These are phyloP conservation scores for Mactromeris polynyma DNA, from an alignment of 2,888 invertebrate genomes.

Conservation along the genomic window DNA sequence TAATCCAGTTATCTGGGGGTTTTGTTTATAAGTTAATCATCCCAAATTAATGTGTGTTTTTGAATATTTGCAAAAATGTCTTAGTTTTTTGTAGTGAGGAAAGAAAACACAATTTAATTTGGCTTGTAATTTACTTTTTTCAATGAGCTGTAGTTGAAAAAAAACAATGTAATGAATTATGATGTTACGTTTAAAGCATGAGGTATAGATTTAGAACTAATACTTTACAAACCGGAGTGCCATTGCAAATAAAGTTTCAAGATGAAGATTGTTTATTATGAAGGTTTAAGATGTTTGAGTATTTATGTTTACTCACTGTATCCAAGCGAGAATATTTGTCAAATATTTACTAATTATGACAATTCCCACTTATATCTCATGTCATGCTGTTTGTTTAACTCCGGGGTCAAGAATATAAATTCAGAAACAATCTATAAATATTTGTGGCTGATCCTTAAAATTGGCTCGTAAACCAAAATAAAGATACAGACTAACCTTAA, in stretches of 20 bases:
- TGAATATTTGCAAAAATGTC: no score
- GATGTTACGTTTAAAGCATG: background rate
- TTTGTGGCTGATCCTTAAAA: background rate
- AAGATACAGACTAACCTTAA: background rate
- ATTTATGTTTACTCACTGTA: conserved; percentile 30
- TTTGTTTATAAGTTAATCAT: no score
- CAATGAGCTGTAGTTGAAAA: background rate
- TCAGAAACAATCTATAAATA: conserved; percentile 3
- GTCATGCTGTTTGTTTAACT: conserved; percentile 4
- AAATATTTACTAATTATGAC: conserved; percentile 51
- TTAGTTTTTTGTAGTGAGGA: no score
- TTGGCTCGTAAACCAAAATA: background rate
- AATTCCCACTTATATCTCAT: background rate
- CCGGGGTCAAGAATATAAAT: conserved; percentile 16
- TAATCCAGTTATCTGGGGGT: background rate
- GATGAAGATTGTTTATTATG: background rate
- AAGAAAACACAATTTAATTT: no score
- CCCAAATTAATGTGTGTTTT: no score
- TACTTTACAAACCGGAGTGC: background rate
- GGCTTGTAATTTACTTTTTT: no score
- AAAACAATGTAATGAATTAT: background rate
- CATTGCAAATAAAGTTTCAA: background rate
- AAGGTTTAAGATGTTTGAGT: conserved; percentile 1
- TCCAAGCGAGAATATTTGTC: conserved; percentile 29
- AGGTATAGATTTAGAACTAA: background rate